Conservation (phyloP, 2,113 vertebrate genomes). For the Poeciliopsis retropinna region DNA sequence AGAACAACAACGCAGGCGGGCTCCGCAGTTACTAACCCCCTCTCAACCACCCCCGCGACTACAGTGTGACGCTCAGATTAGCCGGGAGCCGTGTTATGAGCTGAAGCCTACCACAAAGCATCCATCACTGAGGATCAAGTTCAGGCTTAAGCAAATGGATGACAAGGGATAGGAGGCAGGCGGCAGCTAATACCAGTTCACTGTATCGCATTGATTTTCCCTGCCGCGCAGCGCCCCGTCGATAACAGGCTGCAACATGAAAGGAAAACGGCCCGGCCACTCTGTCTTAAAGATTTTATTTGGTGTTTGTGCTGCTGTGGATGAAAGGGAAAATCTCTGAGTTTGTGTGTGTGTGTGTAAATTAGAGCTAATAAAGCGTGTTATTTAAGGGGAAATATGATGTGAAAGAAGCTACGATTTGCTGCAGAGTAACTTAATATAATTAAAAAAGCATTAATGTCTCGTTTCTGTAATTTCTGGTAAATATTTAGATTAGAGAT, state of each 20-base stretch:
- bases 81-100: conserved; percentile 49
- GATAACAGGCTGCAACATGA: conserved; percentile 54
- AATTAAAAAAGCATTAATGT: background rate
- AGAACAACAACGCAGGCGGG: conserved; percentile 22
- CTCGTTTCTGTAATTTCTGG: background rate
- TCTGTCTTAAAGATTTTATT: conserved; percentile 52
- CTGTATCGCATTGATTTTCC: conserved; percentile 72
- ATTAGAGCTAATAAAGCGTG: conserved; percentile 37
- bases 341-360: conserved; percentile 5
- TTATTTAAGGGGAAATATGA: background rate
- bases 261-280: conserved; percentile 40
- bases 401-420: background rate
- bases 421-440: background rate
- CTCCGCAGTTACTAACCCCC: conserved; percentile 46
- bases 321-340: conserved; percentile 11
- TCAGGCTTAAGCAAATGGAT: conserved; percentile 73
- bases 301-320: conserved; percentile 28
- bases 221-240: conserved; percentile 38
- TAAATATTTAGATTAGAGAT: conserved; percentile 2
- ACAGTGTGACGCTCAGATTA: conserved; percentile 64
- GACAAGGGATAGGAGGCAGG: conserved; percentile 68
- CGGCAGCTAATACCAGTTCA: conserved; percentile 65
- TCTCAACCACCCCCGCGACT: conserved; percentile 3
- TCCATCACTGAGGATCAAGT: conserved; percentile 74
- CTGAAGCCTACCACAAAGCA: conserved; percentile 58